Evolutionary conservation across 2,888 invertebrate species (phyloP), one percentile per base, ranked within the genome.

Genomic region (Drosophila picticornis): DNA sequence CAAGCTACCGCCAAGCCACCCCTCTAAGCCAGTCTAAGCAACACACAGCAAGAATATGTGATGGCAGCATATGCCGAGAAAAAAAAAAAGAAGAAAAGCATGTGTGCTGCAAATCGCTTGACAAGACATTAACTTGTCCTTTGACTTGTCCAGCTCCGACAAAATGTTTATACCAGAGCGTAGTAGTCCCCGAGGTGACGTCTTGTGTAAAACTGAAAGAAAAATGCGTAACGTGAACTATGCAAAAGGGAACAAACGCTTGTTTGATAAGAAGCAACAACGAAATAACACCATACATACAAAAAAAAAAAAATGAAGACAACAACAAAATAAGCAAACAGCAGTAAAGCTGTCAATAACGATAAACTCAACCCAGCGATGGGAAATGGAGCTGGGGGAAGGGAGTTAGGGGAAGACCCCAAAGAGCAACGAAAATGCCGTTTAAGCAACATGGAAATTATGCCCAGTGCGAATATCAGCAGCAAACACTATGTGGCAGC

Each of bases 401-500:
- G 4, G 7, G 7, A 0, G 22, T n/a, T n/a, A 13, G 22, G 10
- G 16, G 7, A 46, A 7, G 46, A 46, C 9, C 25, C 46, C 46
- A 46, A 68, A 71, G 50, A 73, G 34, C 65, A 72, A 68, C 72
- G 86, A 87, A 85, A 85, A 71, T 85, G 88, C 78, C 85, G 88
- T 78, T 85, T 83, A 90, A 85, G 90, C 90, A 85, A 85, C 90
- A 83, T 90, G 90, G 62, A 90, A 90, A 87, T 87, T 89, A 89
- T 87, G 88, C 87, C 90, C 87, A 87, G 83, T 87, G 86, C 90
- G 87, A 87, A 87, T 86, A 87, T 87, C 90, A 90, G 66, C 88
- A 71, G 81, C 66, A 83, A 84, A 61, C 66, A 51, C 43, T 62
- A 4, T 46, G 55, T 60, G 67, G 48, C 48, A 55, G 19, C 22